Evolutionary conservation across 2,113 vertebrate species (phyloP), one percentile per base, ranked within the genome.

Genomic region (Erinaceus europaeus): DNA sequence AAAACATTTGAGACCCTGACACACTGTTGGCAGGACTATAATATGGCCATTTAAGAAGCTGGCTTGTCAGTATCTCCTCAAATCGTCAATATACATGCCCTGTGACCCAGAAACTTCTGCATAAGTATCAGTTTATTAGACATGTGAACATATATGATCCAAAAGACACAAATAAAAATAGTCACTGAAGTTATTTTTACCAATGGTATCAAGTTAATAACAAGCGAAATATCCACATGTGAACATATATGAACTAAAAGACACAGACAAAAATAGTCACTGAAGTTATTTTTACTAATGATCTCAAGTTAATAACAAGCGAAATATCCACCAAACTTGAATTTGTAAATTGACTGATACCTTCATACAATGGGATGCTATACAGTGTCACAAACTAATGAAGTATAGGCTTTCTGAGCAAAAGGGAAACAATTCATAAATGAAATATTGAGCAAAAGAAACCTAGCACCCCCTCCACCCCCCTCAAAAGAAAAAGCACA

Each of bases 381-480:
- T 29, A 34, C 6, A 44, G 23, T 46, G 52, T 7, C 11, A 69
- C 68, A 42, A 52, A 74, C 34, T 7, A 68, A 78, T 12, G 6
- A 78, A 42, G n/a, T 74, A 15, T 18, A 71, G 67, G 48, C 75
- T 86, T 84, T 83, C 32, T 71, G n/a, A 90, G 23, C 18, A 83
- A 68, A 14, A 34, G 3, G 25, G 11, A 76, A 78, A 61, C 79
- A 79, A 83, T 25, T 74, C 38, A 61, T 29, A 91, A 75, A 52
- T 5, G 36, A 15, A 52, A 72, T 46, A 71, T 29, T 34, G 55
- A 65, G 42, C 55, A 42, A 65, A 62, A 88, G 46, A 76, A 73
- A 32, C 18, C 42, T n/a, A 73, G 44, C 18, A 55, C 27, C 27
- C 52, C 17, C 17, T 23, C 52, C 52, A 20, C 17, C 17, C 10